These are phyloP conservation scores for Drosophila phalerata DNA, from an alignment of 2,888 invertebrate genomes.

Conservation along the genomic window DNA sequence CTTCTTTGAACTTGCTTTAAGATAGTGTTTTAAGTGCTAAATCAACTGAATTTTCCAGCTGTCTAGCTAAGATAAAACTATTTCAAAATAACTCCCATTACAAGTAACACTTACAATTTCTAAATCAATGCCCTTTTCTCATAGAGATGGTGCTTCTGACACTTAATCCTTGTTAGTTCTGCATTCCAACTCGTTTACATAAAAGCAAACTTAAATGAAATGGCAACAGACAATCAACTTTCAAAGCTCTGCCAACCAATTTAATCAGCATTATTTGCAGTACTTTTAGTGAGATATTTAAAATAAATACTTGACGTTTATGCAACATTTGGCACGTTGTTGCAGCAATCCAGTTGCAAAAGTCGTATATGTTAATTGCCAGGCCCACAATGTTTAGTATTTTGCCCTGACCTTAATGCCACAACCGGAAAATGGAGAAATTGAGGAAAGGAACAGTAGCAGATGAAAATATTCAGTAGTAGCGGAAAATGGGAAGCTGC, in stretches of 20 bases:
- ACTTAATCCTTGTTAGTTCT: background rate
- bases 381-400: slow-evolving; percentile 29
- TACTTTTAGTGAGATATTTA: slow-evolving; percentile 33
- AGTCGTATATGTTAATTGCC: slow-evolving; percentile 61
- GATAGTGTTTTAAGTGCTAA: too few species aligned
- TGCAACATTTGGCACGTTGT: slow-evolving; percentile 27
- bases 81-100: background rate
- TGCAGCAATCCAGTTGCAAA: slow-evolving; percentile 7
- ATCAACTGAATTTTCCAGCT: background rate
- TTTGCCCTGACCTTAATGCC: slow-evolving; percentile 50
- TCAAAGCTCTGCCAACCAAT: slow-evolving; percentile 23
- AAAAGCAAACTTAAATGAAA: slow-evolving; percentile 5
- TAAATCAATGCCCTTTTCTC: background rate
- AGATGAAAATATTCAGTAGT: background rate
- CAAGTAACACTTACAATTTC: background rate
- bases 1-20: background rate
- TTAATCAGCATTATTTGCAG: slow-evolving; percentile 43
- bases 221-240: slow-evolving; percentile 25
- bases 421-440: background rate
- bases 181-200: slow-evolving; percentile 14
- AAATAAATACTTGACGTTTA: slow-evolving; percentile 42
- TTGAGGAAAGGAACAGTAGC: background rate
- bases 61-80: background rate
- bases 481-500: slow-evolving; percentile 17
- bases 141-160: background rate